Base-by-base conservation (phyloP, 2,113 vertebrate species). In the Turdus rufiventris region DNA sequence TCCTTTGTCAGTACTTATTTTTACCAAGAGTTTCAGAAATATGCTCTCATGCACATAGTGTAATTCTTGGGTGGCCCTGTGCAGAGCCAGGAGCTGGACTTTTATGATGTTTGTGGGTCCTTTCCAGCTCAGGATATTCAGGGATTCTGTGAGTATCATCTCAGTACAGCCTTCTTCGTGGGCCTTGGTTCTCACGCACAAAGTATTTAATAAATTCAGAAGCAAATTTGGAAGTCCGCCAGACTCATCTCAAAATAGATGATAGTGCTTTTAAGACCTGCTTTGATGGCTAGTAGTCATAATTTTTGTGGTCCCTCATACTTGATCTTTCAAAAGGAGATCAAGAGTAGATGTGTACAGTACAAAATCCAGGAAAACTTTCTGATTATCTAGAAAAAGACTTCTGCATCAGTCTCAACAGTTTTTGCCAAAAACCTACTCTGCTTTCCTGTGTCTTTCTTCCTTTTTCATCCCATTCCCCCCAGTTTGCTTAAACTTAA, bases 381-480 rank as follows among this genome's bases (percentile, higher is more conserved):
- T 38, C 23, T 71, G 38, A 75, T n/a, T 62, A 80, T 48, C 38
- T 21, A 83, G 15, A 33, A 63, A n/a, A 80, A 43, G 5, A 51
- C 36, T 71, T 68, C 24, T 38, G 11, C 20, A 63, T 33, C 38
- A 67, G 8, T n/a, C 53, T 67, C 62, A 51, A 47, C 9, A 25
- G 6, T n/a, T 91, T 83, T 68, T 84, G 26, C 45, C 16, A 80
- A 67, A 76, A 65, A 68, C 2, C 10, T 58, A 47, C 8, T 50
- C 21, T 51, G 7, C 25, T 53, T 68, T 82, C 21, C 25, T 29
- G 24, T 17, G 14, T n/a, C 25, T 45, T 73, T 67, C 42, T 58
- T 28, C 34, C 19, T 13, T 54, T 81, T 29, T 42, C 3, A 5
- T 43, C 9, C 23, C 2, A 1, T 9, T 26, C 2, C 4, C 28